A percentile compares a stretch with the other conserved stretches of the same genome.
Evolutionary conservation across 2,797 vertebrate species (phyloP).

Genomic region (Micromesistius poutassou): DNA sequence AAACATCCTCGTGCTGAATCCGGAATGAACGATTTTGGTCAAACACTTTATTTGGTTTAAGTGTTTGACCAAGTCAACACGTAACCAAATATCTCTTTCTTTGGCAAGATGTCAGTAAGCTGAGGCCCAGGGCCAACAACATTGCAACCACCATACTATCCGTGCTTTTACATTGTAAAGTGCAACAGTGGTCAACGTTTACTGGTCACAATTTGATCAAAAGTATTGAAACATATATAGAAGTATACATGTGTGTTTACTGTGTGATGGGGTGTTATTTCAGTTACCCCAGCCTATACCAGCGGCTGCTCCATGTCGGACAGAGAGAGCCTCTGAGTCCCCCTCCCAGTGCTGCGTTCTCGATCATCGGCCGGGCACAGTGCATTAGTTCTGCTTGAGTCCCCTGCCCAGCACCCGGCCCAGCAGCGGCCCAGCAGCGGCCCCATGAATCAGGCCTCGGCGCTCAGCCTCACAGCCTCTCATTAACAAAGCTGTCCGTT

Average conservation of each 20-base stretch:
- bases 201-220: background rate
- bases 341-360: background rate
- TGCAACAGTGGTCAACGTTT: background rate
- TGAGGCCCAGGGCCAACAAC: background rate
- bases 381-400: background rate
- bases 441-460: conserved; percentile 27
- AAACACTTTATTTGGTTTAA: too few species aligned
- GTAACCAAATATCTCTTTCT: background rate
- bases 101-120: background rate
- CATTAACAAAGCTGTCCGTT: conserved; percentile 46
- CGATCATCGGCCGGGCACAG: background rate
- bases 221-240: background rate
- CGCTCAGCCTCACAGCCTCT: conserved; percentile 26
- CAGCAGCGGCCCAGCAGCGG: conserved; percentile 8
- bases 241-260: background rate
- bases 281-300: background rate
- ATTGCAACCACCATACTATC: background rate
- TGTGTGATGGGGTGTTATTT: background rate
- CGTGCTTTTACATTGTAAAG: background rate
- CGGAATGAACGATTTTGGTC: too few species aligned
- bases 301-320: background rate
- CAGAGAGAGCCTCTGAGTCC: background rate
- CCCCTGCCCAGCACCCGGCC: background rate
- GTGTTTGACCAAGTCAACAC: background rate
- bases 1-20: too few species aligned